Evolutionary conservation across 2,797 vertebrate species (phyloP).

Genomic region (Pagetopsis macropterus): DNA sequence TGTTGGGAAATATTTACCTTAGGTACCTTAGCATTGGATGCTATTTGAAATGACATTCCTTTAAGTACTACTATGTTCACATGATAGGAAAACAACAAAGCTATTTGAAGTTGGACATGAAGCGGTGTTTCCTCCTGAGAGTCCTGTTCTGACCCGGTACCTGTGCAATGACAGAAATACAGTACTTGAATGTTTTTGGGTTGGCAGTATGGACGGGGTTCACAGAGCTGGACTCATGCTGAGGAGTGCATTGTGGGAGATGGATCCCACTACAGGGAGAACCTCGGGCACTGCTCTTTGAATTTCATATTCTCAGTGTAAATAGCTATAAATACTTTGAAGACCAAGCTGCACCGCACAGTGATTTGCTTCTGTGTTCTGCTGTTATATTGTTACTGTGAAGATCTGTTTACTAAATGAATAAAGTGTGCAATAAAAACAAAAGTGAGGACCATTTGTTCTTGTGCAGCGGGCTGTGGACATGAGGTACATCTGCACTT

Average conservation of each 20-base stretch:
- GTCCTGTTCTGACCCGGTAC: conserved; percentile 71
- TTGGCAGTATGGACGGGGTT: conserved; percentile 66
- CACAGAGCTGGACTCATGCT: conserved; percentile 36
- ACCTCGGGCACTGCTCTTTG: conserved; percentile 52
- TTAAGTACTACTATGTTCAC: conserved; percentile 32
- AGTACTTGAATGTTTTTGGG: conserved; percentile 83
- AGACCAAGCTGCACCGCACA: conserved; percentile 71
- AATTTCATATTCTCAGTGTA: conserved; percentile 73
- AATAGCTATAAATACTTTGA: conserved; percentile 77
- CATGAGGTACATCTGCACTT: not conserved
- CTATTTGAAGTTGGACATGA: conserved; percentile 40
- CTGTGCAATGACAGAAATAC: conserved; percentile 80
- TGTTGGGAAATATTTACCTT: conserved; percentile 41
- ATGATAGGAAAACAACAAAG: conserved; percentile 29
- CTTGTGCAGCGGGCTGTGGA: conserved; percentile 19
- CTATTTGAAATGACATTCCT: conserved; percentile 45
- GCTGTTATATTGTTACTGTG: conserved; percentile 84
- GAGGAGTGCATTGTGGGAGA: conserved; percentile 20
- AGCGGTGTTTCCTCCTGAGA: conserved; percentile 42
- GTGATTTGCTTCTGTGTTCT: conserved; percentile 78
- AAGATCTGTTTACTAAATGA: conserved; percentile 84
- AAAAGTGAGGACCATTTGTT: conserved; percentile 42
- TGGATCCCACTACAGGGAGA: conserved; percentile 28
- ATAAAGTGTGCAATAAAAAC: conserved; percentile 85
- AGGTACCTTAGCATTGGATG: conserved; percentile 35